Evolutionary conservation across 2,113 vertebrate genomes (phyloP).

Genomic region (Abramis brama): DNA sequence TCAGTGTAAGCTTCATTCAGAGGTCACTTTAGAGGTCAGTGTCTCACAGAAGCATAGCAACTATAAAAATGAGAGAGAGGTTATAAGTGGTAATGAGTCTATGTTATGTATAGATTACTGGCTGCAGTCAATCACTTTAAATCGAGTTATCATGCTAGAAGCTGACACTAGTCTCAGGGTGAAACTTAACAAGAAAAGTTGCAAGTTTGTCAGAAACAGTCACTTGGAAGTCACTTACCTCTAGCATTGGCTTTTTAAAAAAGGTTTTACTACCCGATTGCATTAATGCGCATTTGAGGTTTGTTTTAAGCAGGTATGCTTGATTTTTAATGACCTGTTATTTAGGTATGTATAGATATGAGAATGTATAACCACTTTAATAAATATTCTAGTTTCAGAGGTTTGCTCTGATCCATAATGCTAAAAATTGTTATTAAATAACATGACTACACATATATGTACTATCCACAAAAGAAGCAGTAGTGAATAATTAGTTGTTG

Average conservation of each 20-base stretch:
- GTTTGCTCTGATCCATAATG: not conserved
- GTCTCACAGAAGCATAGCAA: not conserved
- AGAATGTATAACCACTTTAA: not conserved
- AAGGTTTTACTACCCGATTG: not conserved
- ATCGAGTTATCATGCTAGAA: constrained; percentile 3
- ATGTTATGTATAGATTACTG: not conserved
- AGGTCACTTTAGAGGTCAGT: not conserved
- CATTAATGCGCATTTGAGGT: not conserved
- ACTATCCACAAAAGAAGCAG: not conserved
- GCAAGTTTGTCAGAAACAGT: not conserved
- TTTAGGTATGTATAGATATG: not conserved
- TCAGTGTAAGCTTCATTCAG: not conserved
- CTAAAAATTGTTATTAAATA: constrained; percentile 37
- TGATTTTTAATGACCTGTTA: not conserved
- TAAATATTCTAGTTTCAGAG: not conserved
- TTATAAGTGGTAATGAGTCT: not conserved
- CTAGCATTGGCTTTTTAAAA: not conserved
- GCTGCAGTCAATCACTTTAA: constrained; percentile 14
- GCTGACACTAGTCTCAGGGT: constrained; percentile 14
- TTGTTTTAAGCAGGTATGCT: not conserved
- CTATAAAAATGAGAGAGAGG: not conserved
- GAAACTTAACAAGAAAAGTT: not conserved
- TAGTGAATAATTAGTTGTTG: not conserved
- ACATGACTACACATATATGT: constrained; percentile 18
- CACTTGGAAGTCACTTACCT: constrained; percentile 16